Evolutionary conservation across 2,888 invertebrate genomes (phyloP), one percentile per base, ranked within the genome.

Genomic region (Meteorus cinctellus): DNA sequence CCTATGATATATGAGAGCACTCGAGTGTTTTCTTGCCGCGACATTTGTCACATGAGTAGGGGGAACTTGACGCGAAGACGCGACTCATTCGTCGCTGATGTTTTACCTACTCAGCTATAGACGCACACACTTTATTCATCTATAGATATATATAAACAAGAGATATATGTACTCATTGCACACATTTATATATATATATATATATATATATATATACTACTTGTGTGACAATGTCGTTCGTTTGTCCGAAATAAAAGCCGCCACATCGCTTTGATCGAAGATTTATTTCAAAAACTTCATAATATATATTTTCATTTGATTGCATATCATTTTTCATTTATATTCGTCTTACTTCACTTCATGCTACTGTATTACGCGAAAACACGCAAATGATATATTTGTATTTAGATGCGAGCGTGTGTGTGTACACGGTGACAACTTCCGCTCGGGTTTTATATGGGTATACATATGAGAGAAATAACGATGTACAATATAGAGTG

Each of bases 1-100:
- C 83, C 80, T 80, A 82, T 88, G 88, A 89, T 87, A 82, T 88
- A 89, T 84, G 84, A 79, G 75, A 77, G 79, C 82, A 81, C 82
- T 83, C 84, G 81, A 80, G 81, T 81, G 80, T 82, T 86, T 82
- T 83, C 81, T 84, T 79, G 78, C 81, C 76, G 77, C 77, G 78
- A 82, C 84, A 84, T 86, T 85, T 82, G 84, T 86, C 86, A 86
- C 86, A 72, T 75, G 77, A 79, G 72, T 72, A 75, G 67, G 82
- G 19, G n/a, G 19, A 19, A 10, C 8, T 19, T 19, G 84, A 86
- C 82, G 78, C 78, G 79, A 82, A 80, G 78, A 79, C 59, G 76
- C 77, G 75, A 76, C 79, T 81, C 84, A 84, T 85, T 82, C 81
- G 81, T 82, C 81, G 74, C 78, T 77, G 71, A 72, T 75, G 76